Evolutionary conservation across 2,888 invertebrate genomes (phyloP).

Genomic region (Diarsia mendica): DNA sequence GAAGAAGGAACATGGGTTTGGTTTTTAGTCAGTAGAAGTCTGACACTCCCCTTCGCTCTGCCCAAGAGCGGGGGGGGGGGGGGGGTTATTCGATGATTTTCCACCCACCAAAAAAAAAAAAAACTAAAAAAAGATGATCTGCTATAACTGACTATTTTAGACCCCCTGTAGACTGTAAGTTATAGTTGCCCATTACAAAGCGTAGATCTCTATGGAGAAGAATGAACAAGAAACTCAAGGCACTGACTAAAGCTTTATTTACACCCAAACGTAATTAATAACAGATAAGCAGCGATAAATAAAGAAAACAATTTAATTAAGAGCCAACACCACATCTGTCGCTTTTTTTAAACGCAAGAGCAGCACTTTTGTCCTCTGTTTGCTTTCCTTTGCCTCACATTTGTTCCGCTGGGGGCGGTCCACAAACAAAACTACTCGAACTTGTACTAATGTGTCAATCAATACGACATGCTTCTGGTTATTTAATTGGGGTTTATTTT

Average conservation of each 20-base stretch:
- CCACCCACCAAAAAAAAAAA: too few species aligned
- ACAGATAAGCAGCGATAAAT: constrained; percentile 5
- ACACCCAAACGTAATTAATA: constrained; percentile 21
- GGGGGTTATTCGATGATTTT: too few species aligned
- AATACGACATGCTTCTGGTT: constrained; percentile 45
- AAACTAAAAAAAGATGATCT: too few species aligned
- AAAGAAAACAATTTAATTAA: constrained; percentile 42
- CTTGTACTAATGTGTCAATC: constrained; percentile 71
- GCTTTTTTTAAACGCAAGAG: constrained; percentile 47
- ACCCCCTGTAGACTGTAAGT: too few species aligned
- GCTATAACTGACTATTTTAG: too few species aligned
- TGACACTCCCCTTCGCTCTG: too few species aligned
- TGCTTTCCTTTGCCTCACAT: constrained; percentile 74
- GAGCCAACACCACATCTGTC: constrained; percentile 60
- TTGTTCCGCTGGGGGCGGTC: constrained; percentile 72
- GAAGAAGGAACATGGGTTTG: too few species aligned
- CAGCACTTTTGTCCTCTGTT: constrained; percentile 67
- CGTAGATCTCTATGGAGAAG: too few species aligned
- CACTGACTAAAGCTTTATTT: background rate
- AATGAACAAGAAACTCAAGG: too few species aligned
- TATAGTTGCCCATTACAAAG: too few species aligned
- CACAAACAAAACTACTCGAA: constrained; percentile 58
- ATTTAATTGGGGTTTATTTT: constrained; percentile 24
- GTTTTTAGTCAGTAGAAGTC: too few species aligned
- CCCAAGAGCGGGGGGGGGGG: too few species aligned